Evolutionary conservation across 2,113 vertebrate species (phyloP).

Genomic region (Balaeniceps rex): DNA sequence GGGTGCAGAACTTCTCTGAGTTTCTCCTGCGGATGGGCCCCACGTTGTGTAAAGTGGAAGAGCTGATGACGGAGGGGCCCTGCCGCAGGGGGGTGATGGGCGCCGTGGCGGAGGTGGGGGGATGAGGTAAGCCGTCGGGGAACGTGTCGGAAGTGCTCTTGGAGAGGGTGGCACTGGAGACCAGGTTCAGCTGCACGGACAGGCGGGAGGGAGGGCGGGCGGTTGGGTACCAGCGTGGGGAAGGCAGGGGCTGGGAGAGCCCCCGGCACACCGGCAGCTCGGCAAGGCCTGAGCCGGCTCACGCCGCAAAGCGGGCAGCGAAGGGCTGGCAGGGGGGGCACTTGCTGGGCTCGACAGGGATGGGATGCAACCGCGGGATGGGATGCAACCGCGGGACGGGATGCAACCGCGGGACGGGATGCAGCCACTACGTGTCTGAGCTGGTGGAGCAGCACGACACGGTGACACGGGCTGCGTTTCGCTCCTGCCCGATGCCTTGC

Average conservation of each 20-base stretch:
- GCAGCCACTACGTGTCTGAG: rapidly evolving
- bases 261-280: neutral
- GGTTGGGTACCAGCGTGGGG: neutral
- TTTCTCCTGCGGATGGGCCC: slow-evolving; percentile 92
- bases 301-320: rapidly evolving
- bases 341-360: neutral
- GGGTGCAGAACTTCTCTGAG: slow-evolving; percentile 98
- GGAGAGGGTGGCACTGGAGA: slow-evolving; percentile 86
- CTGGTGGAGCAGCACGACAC: neutral
- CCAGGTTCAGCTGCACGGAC: slow-evolving; percentile 84
- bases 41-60: slow-evolving; percentile 89
- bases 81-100: slow-evolving; percentile 94
- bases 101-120: slow-evolving; percentile 93
- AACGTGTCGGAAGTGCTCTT: slow-evolving; percentile 93
- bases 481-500: neutral
- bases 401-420: neutral
- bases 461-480: neutral
- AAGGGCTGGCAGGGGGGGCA: rapidly evolving
- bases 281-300: rapidly evolving
- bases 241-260: neutral
- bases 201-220: neutral
- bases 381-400: neutral
- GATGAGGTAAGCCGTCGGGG: slow-evolving; percentile 93
- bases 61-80: slow-evolving; percentile 95
- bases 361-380: neutral